A percentile compares a stretch with the other conserved stretches of the same genome.
Evolutionary conservation across 1,140 invertebrate species (phyloP).

Genomic region (Pseudomyrmex concolor): DNA sequence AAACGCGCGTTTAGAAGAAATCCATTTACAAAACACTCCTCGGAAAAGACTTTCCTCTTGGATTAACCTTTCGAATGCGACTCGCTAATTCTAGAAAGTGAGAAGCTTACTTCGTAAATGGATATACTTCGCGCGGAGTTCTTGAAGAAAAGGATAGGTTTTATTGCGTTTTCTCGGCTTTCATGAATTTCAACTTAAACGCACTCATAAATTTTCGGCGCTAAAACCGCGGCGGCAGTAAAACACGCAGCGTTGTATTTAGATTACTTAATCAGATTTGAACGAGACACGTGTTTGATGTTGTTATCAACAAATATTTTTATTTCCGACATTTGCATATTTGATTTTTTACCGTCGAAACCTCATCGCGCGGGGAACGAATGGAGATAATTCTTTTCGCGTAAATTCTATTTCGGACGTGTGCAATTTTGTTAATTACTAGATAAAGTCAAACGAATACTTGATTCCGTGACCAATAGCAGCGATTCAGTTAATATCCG

Average conservation of each 20-base stretch:
- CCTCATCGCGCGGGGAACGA: neutral
- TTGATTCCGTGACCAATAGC: conserved; percentile 23
- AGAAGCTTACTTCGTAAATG: conserved; percentile 57
- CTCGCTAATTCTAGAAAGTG: conserved; percentile 65
- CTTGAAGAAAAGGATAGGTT: conserved; percentile 22
- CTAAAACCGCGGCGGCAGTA: neutral
- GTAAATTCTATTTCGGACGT: conserved; percentile 18
- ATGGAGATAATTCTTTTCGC: conserved; percentile 29
- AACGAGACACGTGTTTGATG: neutral
- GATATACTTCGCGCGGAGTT: conserved; percentile 35
- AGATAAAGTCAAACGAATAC: conserved; percentile 54
- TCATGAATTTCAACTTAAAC: conserved; percentile 53
- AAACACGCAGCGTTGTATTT: conserved; percentile 7
- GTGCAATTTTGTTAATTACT: conserved; percentile 9
- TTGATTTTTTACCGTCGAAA: conserved; percentile 26
- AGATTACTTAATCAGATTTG: conserved; percentile 23
- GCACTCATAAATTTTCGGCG: conserved; percentile 20
- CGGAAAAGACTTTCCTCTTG: conserved; percentile 18
- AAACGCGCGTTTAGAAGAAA: conserved; percentile 53
- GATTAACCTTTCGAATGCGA: conserved; percentile 62
- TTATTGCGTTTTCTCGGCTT: conserved; percentile 12
- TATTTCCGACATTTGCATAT: conserved; percentile 28
- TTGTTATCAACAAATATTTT: conserved; percentile 20
- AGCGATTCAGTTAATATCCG: conserved; percentile 16
- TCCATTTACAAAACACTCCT: conserved; percentile 58